Evolutionary conservation across 2,888 invertebrate species (phyloP), one percentile per base, ranked within the genome.

Genomic region (Eupithecia tripunctaria): DNA sequence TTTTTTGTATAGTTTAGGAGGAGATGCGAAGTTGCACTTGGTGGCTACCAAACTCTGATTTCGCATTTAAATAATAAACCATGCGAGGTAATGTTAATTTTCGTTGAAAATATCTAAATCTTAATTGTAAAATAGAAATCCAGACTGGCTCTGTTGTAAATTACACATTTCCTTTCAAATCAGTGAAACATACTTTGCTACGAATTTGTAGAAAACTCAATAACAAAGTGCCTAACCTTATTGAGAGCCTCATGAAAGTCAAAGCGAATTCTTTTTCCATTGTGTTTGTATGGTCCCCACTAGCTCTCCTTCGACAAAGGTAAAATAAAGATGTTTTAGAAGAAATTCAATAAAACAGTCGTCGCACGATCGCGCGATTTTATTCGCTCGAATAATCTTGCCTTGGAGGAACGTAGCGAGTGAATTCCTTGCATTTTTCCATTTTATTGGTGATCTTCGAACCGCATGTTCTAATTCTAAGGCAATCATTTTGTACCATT

Each of bases 211-310:
- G 68, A 74, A 74, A 68, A 51, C 64, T 65, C 70, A 70, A 70
- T 70, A 56, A 68, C 60, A 74, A 74, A 71, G 66, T 21, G 38
- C 27, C 41, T 70, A 66, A 74, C 51, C 63, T 21, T 56, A 68
- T 62, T 38, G 70, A 67, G 63, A 41, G 60, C 70, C 69, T 74
- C 75, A 70, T 75, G 75, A 72, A 75, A 72, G 67, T 72, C 75
- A 70, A 75, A 70, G 43, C 36, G 32, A 70, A 72, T 75, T 70
- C 69, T 67, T 72, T 70, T 65, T 41, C 67, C 41, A 70, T 68
- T 75, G 72, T 70, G 60, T 68, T 67, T 70, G 67, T 56, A 43
- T 43, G 59, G 68, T 43, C 51, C 74, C 65, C 51, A 72, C 70
- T 70, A 75, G 70, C 15, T 69, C 64, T 51, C 66, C 67, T 68